Base-by-base conservation (phyloP, 2,113 vertebrate species). In the Progne subis region DNA sequence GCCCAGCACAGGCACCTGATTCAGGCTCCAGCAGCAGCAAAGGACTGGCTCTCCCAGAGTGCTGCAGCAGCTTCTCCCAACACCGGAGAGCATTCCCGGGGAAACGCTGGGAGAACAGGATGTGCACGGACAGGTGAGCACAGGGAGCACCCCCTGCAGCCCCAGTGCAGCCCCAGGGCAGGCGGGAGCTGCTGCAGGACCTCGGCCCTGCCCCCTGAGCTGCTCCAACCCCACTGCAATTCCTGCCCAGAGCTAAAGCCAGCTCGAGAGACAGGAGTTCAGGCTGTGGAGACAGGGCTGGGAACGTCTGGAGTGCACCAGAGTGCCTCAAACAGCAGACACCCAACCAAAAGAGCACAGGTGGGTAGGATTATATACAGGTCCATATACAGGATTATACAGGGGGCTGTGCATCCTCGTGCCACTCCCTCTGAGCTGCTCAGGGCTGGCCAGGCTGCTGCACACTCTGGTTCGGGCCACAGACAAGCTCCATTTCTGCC, bases 1-100 rank as follows among this genome's bases (percentile, higher is more conserved):
- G 49, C 85, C 59, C 56, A 79, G 67, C 24, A 78, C 21, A 4
- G 74, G 90, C 91, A 97, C 95, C 96, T 96, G 94, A 75, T 34
- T 37, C 77, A 44, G 82, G 82, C 85, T 91, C 52, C 53, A 41
- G 78, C 76, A 34, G 39, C 86, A 71, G 6, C 71, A 25, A 21
- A 96, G 82, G 31, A 31, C 57, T 16, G 52, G 49, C 85, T 23
- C 68, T 32, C 39, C 20, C 57, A 13, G 41, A 74, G 60, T 10
- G 90, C 84, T 91, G 90, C 47, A 52, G 50, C 75, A 83, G 92
- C 91, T 94, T n/a, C 86, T 90, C 47, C 53, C 75, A 61, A 2
- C 59, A 18, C 41, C 41, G 5, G 84, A 13, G 8, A 65, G 29
- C 37, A 39, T 3, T 19, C 11, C 25, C 14, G 74, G 59, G 19